Evolutionary conservation across 2,888 invertebrate genomes (phyloP), one percentile per base, ranked within the genome.

Genomic region (Zaprionus obscuricornis): DNA sequence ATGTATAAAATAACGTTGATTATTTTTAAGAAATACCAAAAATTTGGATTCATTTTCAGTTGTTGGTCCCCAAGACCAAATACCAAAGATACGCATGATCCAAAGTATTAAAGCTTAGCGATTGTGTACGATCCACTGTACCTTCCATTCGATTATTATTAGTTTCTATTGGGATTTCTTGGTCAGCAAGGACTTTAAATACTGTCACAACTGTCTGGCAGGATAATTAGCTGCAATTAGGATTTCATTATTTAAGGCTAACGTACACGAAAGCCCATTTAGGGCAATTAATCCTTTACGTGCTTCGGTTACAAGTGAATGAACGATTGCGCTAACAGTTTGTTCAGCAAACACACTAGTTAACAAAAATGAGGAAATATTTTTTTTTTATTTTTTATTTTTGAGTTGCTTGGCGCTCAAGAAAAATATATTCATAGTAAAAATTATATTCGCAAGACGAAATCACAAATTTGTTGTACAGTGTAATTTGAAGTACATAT

Each of bases 1-100:
- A 18, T 88, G 87, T 2, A 85, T 42, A 7, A 73, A 24, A 27
- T 51, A 78, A 16, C 71, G 67, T 37, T 77, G 68, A 37, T 58
- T 52, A 3, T 45, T 37, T 33, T 64, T 59, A 0, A 70, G 5
- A 2, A 65, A 65, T 0, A 11, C 27, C 5, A 26, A 13, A 6
- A 63, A 1, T 0, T 3, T 11, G 11, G 31, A 42, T n/a, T 67
- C 63, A 0, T 51, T 10, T 1, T 31, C 17, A 1, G 10, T 4
- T 1, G 22, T 2, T 0, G 62, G 2, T 0, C 60, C 31, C 78
- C 78, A 77, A 3, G 73, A 63, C 83, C 85, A 85, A 6, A 83
- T 27, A 14, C 85, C 87, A 10, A 66, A 40, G 5, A 58, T 29
- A 11, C 56, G 56, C 59, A 74, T 57, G 13, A 75, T 27, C 36